Evolutionary conservation across 2,113 vertebrate species (phyloP), one percentile per base, ranked within the genome.

Genomic region (Pedionomus torquatus): DNA sequence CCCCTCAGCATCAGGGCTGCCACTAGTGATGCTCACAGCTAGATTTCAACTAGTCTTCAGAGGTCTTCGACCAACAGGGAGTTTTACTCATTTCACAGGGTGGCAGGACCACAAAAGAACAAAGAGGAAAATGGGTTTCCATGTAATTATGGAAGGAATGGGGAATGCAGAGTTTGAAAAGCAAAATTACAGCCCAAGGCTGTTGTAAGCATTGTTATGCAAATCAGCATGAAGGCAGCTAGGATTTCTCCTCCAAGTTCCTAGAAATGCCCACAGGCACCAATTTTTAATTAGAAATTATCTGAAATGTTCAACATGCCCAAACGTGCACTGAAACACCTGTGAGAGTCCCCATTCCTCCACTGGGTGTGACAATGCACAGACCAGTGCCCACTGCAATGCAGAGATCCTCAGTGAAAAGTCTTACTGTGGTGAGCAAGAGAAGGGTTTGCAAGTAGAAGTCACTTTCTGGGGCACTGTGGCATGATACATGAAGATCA

Each of bases 261-360:
- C 58, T 48, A 80, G 52, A 54, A 83, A 90, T 91, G 66, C 96
- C 91, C 94, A 94, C 74, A 93, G 90, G 97, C 75, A 83, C 58
- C 41, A 74, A 46, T 87, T 95, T 96, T 95, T 96, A 97, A 95
- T 97, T 95, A 92, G 91, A 97, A 97, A 95, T 82, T 78, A 87
- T 87, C 74, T 81, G 71, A 95, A 95, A 89, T 69, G 52, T 78
- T 91, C 68, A 46, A 43, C 69, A 16, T 82, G 72, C 23, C 80
- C n/a, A 63, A 60, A 89, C 55, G 3, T 72, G 39, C 24, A 71
- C 60, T 83, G 78, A 86, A 92, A 87, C 72, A 95, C 74, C 72
- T 93, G 89, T 95, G 88, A 95, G 48, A 68, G 70, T 70, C 78
- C 55, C 35, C 35, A n/a, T 71, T 74, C 55, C 68, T 92, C 33